phyloP scores from a whole-genome alignment of 2,888 invertebrate species.

The Trachelus tabidus region DNA sequence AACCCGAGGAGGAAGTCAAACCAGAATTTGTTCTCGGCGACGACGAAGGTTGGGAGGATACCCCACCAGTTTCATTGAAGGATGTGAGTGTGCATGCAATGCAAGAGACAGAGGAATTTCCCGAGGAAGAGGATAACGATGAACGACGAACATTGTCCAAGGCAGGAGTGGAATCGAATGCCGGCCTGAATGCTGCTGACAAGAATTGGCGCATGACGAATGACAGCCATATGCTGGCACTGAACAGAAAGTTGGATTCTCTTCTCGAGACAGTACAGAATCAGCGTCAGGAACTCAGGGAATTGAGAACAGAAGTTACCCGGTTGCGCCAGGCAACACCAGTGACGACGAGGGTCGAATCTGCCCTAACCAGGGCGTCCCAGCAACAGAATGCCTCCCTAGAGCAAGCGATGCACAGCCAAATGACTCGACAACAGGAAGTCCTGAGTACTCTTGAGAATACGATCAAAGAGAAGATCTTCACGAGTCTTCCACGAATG shows the following conservation, averaged over 20 bases:
- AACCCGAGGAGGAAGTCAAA: conserved; percentile 44
- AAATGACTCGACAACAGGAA: conserved; percentile 52
- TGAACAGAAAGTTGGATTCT: conserved; percentile 53
- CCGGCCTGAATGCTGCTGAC: conserved; percentile 25
- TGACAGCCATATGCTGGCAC: conserved; percentile 38
- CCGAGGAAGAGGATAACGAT: conserved; percentile 37
- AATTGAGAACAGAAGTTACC: conserved; percentile 51
- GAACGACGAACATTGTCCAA: conserved; percentile 31
- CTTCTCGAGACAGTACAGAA: conserved; percentile 54
- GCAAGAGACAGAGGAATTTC: conserved; percentile 32
- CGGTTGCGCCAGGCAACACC: conserved; percentile 49
- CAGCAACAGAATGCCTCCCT: conserved; percentile 53
- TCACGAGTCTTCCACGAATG: conserved; percentile 68
- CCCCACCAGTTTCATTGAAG: conserved; percentile 62
- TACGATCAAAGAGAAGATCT: conserved; percentile 67
- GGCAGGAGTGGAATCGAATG: conserved; percentile 26
- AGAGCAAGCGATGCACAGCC: conserved; percentile 50
- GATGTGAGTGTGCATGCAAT: conserved; percentile 51
- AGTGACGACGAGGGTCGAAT: conserved; percentile 47
- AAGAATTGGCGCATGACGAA: conserved; percentile 40
- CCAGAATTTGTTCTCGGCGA: conserved; percentile 38
- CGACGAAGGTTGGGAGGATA: conserved; percentile 65
- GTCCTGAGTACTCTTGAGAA: conserved; percentile 57
- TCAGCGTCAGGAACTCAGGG: conserved; percentile 53
- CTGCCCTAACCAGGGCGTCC: conserved; percentile 46